Evolutionary conservation across 2,888 invertebrate species (phyloP), one percentile per base, ranked within the genome.

Genomic region (Malacosoma neustria): DNA sequence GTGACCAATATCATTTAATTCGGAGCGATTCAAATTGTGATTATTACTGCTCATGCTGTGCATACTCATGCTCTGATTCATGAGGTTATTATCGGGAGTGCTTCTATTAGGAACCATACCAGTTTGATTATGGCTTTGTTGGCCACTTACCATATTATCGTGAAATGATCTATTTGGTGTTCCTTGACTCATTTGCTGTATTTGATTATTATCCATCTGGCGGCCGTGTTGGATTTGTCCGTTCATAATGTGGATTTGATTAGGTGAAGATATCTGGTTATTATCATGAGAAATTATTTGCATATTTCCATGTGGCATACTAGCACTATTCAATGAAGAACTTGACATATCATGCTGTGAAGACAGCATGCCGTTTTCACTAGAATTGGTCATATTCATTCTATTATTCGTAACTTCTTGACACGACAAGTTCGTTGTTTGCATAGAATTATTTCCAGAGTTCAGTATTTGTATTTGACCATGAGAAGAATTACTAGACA

Each of bases 211-310:
- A 35, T 87, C 72, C 31, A 71, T 52, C 56, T 72, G 72, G 14
- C 82, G 65, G 49, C 73, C 72, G 41, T 85, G 81, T 45, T 84
- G 82, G 34, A 85, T 84, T 58, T 85, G 85, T 14, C 85, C 84
- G 56, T 79, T 85, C 76, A 81, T 73, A 37, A 87, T 84, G 44
- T 85, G 85, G 39, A 86, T 86, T 50, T 85, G 84, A 48, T 84
- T 85, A 2, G 77, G 49, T 33, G 72, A 56, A 7, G 72, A 53
- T 34, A 66, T 51, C 41, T 74, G 80, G 40, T 59, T 67, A 44
- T 63, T 73, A 13, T 81, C 79, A 45, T 82, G 80, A 3, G 75
- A 65, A 51, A 84, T 72, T 48, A 82, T 73, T 54, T 73, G 74
- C 66, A 84, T 74, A 40, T 73, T 79, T 11, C 73, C 70, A 51